Evolutionary conservation across 2,113 vertebrate species (phyloP), one percentile per base, ranked within the genome.

Genomic region (Pelecanus crispus): DNA sequence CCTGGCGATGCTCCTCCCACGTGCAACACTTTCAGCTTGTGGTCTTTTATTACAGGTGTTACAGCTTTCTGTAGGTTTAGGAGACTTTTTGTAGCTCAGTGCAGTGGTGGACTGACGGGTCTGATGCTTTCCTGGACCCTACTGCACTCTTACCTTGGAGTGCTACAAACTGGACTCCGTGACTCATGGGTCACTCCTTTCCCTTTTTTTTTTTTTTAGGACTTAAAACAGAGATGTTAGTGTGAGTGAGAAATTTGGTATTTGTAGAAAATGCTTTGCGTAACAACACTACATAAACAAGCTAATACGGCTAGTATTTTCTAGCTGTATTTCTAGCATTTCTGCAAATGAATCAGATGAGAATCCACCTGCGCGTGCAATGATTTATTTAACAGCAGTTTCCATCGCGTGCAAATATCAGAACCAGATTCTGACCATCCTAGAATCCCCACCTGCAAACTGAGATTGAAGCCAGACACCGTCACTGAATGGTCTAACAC

Each of bases 11-110:
- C 17, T 45, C 45, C 25, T 32, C 6, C 26, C 17, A 8, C 1
- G 0, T 0, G 12, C 71, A 32, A 9, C 36, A 2, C 15, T 6
- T 49, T 7, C 0, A 8, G 67, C 18, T 42, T 42, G 3, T 14
- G 40, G 11, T 21, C 34, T 42, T 34, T 24, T 38, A 0, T 2
- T n/a, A 11, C 19, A 25, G 38, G 36, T 2, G 29, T 1, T 13
- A 21, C 45, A 62, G 58, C 19, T n/a, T 32, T 17, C 38, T 10
- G 12, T 2, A 68, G 44, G n/a, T 6, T 17, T 61, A 28, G 67
- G 17, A 90, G 34, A 36, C 40, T 22, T 47, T 28, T 4, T 2
- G 6, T 8, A 34, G 56, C 56, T 55, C 18, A 11, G 21, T 2
- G 8, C 28, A 28, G 38, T 1, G 12, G 8, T 15, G 19, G 56